Conservation (phyloP, 1,140 invertebrate genomes). For the Tribolium madens region DNA sequence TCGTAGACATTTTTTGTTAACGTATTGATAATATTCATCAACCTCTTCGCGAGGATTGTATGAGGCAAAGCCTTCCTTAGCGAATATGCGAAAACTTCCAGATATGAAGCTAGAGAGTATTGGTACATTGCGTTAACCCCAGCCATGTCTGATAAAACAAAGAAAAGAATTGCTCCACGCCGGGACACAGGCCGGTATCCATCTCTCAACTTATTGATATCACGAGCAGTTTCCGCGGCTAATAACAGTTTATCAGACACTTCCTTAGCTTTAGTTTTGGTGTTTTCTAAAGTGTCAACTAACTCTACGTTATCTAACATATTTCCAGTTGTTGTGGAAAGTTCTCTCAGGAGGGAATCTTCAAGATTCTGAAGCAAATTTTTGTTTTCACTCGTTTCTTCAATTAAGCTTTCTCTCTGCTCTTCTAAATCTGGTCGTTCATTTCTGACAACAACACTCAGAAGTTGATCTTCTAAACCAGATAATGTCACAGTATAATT, state of each 20-base stretch:
- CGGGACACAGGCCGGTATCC: conserved; percentile 85
- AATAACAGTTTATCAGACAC: conserved; percentile 78
- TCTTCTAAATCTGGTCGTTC: conserved; percentile 89
- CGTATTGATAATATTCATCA: conserved; percentile 85
- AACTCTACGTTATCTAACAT: conserved; percentile 92
- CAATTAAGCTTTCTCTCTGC: conserved; percentile 83
- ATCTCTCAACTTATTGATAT: conserved; percentile 86
- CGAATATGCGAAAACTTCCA: conserved; percentile 85
- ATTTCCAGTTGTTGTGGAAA: conserved; percentile 87
- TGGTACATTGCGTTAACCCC: conserved; percentile 92
- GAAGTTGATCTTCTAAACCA: conserved; percentile 88
- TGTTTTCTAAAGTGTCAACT: conserved; percentile 87
- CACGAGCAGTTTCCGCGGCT: conserved; percentile 77
- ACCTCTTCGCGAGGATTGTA: conserved; percentile 75
- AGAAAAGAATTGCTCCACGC: conserved; percentile 89
- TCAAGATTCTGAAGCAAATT: conserved; percentile 84
- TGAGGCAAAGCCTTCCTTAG: conserved; percentile 84
- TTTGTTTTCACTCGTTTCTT: conserved; percentile 89
- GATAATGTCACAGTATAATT: conserved; percentile 90
- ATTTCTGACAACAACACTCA: conserved; percentile 86
- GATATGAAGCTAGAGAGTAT: conserved; percentile 84
- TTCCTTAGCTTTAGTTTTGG: conserved; percentile 85
- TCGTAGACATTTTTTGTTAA: conserved; percentile 89
- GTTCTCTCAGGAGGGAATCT: conserved; percentile 83
- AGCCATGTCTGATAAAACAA: conserved; percentile 88